Evolutionary conservation across 2,888 invertebrate genomes (phyloP).

Genomic region (Acheta domesticus): DNA sequence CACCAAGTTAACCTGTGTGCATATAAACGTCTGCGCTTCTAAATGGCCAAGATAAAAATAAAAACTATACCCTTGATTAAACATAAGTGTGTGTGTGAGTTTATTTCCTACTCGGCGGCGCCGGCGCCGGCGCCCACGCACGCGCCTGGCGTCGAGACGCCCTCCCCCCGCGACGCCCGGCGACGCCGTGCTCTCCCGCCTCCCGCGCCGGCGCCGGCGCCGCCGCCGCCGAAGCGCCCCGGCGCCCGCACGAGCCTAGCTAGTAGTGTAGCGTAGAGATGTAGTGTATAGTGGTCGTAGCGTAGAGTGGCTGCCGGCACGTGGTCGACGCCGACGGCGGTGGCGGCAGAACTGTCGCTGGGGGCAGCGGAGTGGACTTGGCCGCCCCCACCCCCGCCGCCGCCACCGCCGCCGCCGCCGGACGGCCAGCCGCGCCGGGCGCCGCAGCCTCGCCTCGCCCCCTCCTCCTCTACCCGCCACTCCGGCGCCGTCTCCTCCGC

Average conservation of each 20-base stretch:
- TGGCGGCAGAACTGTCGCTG: too few relatives aligned
- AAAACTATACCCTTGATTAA: background rate
- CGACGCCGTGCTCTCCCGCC: background rate
- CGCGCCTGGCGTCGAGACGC: background rate
- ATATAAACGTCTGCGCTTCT: background rate
- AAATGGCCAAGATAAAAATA: background rate
- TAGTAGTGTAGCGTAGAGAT: background rate
- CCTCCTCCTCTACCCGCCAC: too few relatives aligned
- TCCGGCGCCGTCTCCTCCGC: too few relatives aligned
- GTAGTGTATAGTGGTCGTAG: slow-evolving; percentile 5
- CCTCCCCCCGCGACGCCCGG: background rate
- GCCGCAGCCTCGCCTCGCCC: too few relatives aligned
- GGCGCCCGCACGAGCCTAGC: background rate
- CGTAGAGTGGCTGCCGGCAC: background rate
- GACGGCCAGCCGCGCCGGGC: too few relatives aligned
- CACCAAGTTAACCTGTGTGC: slow-evolving; percentile 6
- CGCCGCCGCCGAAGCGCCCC: background rate
- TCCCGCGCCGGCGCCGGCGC: background rate
- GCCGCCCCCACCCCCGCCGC: too few relatives aligned
- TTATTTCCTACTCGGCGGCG: background rate
- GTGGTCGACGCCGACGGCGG: too few relatives aligned
- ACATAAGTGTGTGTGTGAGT: background rate
- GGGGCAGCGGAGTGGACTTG: too few relatives aligned
- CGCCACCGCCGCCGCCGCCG: too few relatives aligned
- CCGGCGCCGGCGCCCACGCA: background rate